Evolutionary conservation across 2,888 invertebrate species (phyloP), one percentile per base, ranked within the genome.

Genomic region (Prosopocoilus inquinatus): DNA sequence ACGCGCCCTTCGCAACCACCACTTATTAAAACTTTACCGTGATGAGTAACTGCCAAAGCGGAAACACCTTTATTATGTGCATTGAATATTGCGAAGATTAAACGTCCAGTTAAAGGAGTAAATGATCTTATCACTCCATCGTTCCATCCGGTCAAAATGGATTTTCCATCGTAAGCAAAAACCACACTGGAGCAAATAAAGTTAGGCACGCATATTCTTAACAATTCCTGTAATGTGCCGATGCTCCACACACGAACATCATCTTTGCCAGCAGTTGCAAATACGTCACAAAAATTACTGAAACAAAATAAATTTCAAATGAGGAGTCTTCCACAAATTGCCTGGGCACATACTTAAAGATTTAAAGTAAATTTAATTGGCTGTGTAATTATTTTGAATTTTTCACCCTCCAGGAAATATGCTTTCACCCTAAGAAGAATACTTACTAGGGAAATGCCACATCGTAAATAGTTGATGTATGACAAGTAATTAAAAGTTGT

Each of bases 1-100:
- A 92, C 84, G 80, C 94, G 93, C n/a, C 95, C 96, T 71, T 95
- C 94, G 59, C 91, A 90, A 3, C 95, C 96, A 1, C 96, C 96
- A 45, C 91, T 94, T 45, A 96, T 84, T 49, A 96, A 81, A 16
- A 84, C 83, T 11, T 79, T 79, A 1, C 89, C 89, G 65, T 87
- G 84, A 2, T 80, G 81, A 0, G 91, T 89, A 62, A 88, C 82
- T 16, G 88, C 87, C 36, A 96, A 75, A 0, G 94, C 91, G 0
- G 94, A 92, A 0, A 91, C 89, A 15, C 65, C 93, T 72, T 93
- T 92, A 66, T 91, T 89, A 73, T 96, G 96, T 1, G 95, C 93
- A 79, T 93, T 90, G 63, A 87, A 82, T 67, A 96, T 93, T 46
- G 87, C 86, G 78, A 88, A 95, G 62, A 91, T 85, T 9, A 90